These are phyloP conservation scores for Rhincodon typus DNA, from an alignment of 2,797 vertebrate species.

Conservation along the genomic window DNA sequence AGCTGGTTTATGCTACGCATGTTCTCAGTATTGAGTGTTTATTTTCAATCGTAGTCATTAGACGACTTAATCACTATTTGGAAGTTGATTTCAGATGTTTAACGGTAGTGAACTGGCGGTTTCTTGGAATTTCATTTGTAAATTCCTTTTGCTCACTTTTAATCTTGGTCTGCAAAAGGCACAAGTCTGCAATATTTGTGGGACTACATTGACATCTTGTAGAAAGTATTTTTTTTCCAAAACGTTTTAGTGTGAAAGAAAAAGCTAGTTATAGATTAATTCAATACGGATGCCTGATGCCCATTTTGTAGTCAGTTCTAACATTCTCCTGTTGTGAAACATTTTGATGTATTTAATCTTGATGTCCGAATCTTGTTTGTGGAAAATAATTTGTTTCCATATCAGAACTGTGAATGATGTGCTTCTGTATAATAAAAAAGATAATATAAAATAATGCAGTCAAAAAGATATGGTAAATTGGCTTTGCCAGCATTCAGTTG, in stretches of 20 bases:
- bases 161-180: background rate
- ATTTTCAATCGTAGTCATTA: background rate
- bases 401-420: background rate
- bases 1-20: background rate
- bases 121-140: background rate
- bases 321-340: background rate
- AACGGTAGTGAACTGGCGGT: background rate
- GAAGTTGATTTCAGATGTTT: background rate
- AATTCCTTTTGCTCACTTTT: background rate
- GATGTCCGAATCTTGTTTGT: background rate
- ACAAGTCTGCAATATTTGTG: background rate
- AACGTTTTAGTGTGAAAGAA: background rate
- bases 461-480: background rate
- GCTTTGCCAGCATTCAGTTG: background rate
- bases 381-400: background rate
- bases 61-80: constrained; percentile 5
- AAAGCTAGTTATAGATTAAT: background rate
- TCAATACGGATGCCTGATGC: background rate
- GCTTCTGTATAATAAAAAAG: background rate
- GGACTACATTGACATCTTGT: background rate
- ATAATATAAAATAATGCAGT: background rate
- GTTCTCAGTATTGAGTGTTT: background rate
- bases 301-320: background rate
- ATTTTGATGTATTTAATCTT: background rate
- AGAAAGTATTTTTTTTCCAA: background rate